Evolutionary conservation across 2,797 vertebrate genomes (phyloP).

Genomic region (Chrysolophus pictus): DNA sequence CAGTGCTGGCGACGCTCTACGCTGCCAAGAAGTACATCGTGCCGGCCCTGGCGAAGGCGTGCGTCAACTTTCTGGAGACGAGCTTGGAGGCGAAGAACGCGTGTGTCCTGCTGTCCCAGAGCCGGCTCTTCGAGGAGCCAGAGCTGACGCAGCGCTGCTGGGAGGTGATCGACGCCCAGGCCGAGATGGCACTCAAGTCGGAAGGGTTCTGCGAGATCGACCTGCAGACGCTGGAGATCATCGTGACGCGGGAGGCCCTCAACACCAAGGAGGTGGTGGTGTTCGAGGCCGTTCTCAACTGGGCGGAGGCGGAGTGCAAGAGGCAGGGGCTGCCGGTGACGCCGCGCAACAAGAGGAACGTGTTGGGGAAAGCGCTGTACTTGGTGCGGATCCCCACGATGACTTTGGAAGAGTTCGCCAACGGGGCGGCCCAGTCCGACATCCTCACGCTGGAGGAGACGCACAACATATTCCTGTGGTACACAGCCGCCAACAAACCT

Average conservation of each 20-base stretch:
- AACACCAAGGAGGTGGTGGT: constrained; percentile 94
- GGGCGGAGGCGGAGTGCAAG: constrained; percentile 93
- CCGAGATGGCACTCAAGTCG: constrained; percentile 91
- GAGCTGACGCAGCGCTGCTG: constrained; percentile 96
- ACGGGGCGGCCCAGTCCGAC: constrained; percentile 92
- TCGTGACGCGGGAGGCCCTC: constrained; percentile 91
- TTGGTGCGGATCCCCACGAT: constrained; percentile 93
- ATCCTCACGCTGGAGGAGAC: constrained; percentile 96
- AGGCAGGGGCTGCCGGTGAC: constrained; percentile 85
- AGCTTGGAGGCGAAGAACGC: constrained; percentile 96
- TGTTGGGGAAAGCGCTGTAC: constrained; percentile 90
- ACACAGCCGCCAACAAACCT: constrained; percentile 94
- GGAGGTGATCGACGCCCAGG: constrained; percentile 99
- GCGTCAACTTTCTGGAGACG: constrained; percentile 95
- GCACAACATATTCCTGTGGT: constrained; percentile 96
- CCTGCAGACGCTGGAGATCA: constrained; percentile 90
- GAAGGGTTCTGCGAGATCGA: constrained; percentile 97
- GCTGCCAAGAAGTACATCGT: constrained; percentile 99
- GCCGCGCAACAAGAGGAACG: constrained; percentile 85
- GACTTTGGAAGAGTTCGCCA: constrained; percentile 95
- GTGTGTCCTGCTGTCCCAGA: constrained; percentile 96
- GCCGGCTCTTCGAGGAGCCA: constrained; percentile 95
- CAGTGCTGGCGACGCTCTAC: constrained; percentile 94
- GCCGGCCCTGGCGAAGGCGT: constrained; percentile 92
- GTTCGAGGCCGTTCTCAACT: constrained; percentile 90